Evolutionary conservation across 2,888 invertebrate species (phyloP), one percentile per base, ranked within the genome.

Genomic region (Philereme transversata): DNA sequence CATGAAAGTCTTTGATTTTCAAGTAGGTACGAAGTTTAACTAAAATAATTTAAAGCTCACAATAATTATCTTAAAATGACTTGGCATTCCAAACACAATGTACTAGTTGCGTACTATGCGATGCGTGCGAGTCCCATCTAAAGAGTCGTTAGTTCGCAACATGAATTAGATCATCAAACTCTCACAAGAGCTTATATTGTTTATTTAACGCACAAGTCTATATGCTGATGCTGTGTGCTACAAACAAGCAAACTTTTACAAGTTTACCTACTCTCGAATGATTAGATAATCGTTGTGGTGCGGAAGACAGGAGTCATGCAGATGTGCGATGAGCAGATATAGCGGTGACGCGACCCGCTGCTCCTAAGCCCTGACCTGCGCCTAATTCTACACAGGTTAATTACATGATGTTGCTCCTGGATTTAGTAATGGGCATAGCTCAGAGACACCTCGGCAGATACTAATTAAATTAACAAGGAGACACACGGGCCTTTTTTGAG

Each of bases 271-370:
- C 34, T 47, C 41, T 47, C 33, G 45, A 9, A 47, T 38, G 41
- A 48, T 48, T 47, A 43, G 52, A 44, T 49, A 49, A 53, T 59
- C 57, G 57, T 40, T 33, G 57, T 36, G 64, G 55, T 53, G 60
- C 61, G 63, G 46, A 55, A 51, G 49, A 43, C 59, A 51, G 48
- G 49, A 62, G 49, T 57, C 46, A 57, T 54, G 22, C 33, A 54
- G 56, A 44, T 45, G 46, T 41, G 54, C 40, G 52, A 50, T 56
- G 61, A 48, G 53, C 67, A 57, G 62, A 74, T 71, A 70, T 73
- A 77, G 74, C 67, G 73, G 64, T 77, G 74, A 77, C 72, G 59
- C 64, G 61, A 47, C 43, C 60, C 53, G 43, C 52, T 64, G 49
- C 22, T 22, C 22, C 53, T 56, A 63, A 67, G 67, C 71, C 74